Evolutionary conservation across 35 echinoderm and acorn worm genomes (phyloP).

Genomic region (Apostichopus parvimensis): DNA sequence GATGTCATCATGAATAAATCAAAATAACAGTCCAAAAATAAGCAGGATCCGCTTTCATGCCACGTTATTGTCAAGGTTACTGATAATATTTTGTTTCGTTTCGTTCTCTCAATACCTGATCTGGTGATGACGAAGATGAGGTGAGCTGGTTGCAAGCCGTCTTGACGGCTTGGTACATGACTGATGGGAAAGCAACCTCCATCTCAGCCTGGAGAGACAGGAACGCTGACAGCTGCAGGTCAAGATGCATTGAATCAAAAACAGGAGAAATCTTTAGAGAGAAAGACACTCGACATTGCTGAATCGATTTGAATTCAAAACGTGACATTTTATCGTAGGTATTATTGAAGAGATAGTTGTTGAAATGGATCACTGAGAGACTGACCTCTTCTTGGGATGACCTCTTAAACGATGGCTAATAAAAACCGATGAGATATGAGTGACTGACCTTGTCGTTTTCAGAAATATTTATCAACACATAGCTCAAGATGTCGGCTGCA

Average conservation of each 20-base stretch:
- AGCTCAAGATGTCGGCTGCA: slow-evolving; percentile 91
- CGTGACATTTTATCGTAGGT: no score
- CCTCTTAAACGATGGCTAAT: no score
- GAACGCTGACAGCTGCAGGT: slow-evolving; percentile 47
- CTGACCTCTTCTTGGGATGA: no score
- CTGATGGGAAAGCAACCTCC: slow-evolving; percentile 72
- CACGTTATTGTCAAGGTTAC: neutral
- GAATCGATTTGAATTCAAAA: no score
- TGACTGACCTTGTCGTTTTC: slow-evolving; percentile 40
- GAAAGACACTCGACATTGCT: no score
- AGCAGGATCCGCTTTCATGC: neutral
- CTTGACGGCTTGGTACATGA: slow-evolving; percentile 65
- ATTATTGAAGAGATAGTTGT: no score
- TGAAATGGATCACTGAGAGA: no score
- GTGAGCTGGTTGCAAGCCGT: slow-evolving; percentile 68
- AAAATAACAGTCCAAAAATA: no score
- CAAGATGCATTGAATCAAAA: neutral
- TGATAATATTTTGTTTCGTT: no score
- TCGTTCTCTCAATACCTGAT: slow-evolving; percentile 52
- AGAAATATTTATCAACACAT: slow-evolving; percentile 84
- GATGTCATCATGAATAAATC: no score
- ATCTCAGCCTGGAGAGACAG: slow-evolving; percentile 84
- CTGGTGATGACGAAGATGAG: slow-evolving; percentile 55
- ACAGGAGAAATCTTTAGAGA: no score
- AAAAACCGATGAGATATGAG: neutral